Evolutionary conservation across 1,140 invertebrate species (phyloP).

Genomic region (Eurosta solidaginis): DNA sequence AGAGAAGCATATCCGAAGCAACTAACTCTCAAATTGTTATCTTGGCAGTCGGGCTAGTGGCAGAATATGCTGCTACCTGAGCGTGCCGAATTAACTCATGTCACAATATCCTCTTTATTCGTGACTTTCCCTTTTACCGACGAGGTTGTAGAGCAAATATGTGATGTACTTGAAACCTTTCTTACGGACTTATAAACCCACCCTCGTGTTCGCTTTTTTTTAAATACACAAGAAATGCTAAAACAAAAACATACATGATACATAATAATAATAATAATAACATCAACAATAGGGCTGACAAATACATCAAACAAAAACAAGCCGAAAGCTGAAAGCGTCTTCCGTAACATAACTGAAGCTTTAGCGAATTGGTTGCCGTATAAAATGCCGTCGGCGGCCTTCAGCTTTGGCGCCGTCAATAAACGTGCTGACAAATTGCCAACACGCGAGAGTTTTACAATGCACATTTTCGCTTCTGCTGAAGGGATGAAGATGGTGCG

Average conservation of each 20-base stretch:
- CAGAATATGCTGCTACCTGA: too few species aligned
- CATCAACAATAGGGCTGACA: constrained; percentile 1
- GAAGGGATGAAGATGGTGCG: neutral
- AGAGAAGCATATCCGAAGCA: too few species aligned
- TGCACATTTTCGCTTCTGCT: neutral
- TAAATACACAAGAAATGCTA: neutral
- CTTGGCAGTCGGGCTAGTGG: too few species aligned
- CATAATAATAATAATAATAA: constrained; percentile 25
- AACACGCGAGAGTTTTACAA: constrained; percentile 43
- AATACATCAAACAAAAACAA: neutral
- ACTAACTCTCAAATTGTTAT: too few species aligned
- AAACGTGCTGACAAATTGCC: constrained; percentile 56
- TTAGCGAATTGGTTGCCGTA: constrained; percentile 12
- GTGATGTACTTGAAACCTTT: too few species aligned
- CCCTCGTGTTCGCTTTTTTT: too few species aligned
- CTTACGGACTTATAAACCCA: too few species aligned
- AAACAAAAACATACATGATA: neutral
- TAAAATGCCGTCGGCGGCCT: constrained; percentile 33
- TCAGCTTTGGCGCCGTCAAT: constrained; percentile 44
- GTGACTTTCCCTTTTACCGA: too few species aligned
- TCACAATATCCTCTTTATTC: too few species aligned
- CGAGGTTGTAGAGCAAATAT: too few species aligned
- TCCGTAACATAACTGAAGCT: neutral
- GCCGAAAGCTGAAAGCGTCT: neutral
- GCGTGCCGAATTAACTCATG: too few species aligned